Base-by-base conservation (phyloP, 53 echinoderm and acorn worm species). In the Echinometra lucunter region DNA sequence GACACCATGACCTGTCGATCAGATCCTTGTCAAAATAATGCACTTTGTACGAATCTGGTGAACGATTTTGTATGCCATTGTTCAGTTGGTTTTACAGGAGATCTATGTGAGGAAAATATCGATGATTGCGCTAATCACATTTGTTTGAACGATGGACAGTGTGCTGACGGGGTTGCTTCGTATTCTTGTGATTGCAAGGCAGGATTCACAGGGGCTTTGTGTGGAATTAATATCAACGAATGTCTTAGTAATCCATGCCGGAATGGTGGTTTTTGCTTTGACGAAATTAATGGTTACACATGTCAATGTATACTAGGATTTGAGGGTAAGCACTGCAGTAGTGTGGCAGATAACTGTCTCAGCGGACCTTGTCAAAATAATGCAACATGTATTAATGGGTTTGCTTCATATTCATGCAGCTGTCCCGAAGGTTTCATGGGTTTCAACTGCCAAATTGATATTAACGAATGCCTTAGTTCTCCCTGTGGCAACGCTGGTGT, bases 341-440 rank as follows among this genome's bases (percentile, higher is more conserved):
- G 45, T 30, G 66, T 94, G 15, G 42, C 85, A 27, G 66, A 94
- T 66, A 94, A 94, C 94, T 94, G 94, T 57, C 27, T 44, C 21
- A 63, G 60, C 15, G 10, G n/a, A 4, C 94, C 94, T 15, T 94
- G 94, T 66, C 60, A 83, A 40, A 94, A 94, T 42, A 44, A 19
- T 66, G 94, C 83, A 58, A 94, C 83, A 34, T 94, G 94, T 32
- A 94, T 63, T 25, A 94, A 94, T 63, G 94, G 94, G 18, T 58
- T 94, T n/a, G 94, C 57, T 1, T 83, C 94, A 16, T 94, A 94
- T 58, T 83, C 94, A 44, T 94, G 94, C 37, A 83, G 85, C 92
- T 98, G 98, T 35, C 98, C 96, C 23, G 66, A 94, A 2, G 98
- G 98, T 8, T 97, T 93, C 75, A 95, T 97, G 23, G 98, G 98